Conservation (phyloP, 2,888 invertebrate genomes). For the Idaea biselata region DNA sequence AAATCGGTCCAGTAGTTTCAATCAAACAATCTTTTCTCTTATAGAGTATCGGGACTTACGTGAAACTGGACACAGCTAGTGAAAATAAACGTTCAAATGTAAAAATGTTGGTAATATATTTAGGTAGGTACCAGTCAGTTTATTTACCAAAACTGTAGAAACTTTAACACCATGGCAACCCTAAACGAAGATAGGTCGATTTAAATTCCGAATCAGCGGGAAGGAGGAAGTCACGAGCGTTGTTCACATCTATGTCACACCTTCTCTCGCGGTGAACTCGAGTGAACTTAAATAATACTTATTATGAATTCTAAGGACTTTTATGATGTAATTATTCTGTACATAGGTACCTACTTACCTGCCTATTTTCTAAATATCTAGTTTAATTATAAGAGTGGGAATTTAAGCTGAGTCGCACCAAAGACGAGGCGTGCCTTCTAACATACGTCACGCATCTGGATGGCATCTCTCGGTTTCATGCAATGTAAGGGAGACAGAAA, state of each 20-base stretch:
- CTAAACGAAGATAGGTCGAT: constrained; percentile 68
- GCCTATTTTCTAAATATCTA: neutral
- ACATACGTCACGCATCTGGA: too few relatives aligned
- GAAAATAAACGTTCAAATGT: too few relatives aligned
- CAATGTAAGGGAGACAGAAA: too few relatives aligned
- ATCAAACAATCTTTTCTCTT: too few relatives aligned
- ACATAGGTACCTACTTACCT: neutral
- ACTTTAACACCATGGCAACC: constrained; percentile 17
- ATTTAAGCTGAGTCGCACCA: too few relatives aligned
- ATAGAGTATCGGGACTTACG: too few relatives aligned
- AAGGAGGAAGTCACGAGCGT: constrained; percentile 76
- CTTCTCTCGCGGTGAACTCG: constrained; percentile 77
- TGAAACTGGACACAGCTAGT: too few relatives aligned
- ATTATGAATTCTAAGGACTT: constrained; percentile 38
- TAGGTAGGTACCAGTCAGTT: neutral
- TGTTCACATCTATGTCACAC: constrained; percentile 71
- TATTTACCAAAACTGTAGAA: constrained; percentile 3
- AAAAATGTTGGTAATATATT: too few relatives aligned
- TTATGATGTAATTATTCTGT: constrained; percentile 42
- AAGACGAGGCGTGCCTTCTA: too few relatives aligned
- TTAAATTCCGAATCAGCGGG: constrained; percentile 79
- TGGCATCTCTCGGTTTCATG: too few relatives aligned
- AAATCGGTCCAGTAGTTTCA: too few relatives aligned
- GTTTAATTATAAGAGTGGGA: neutral
- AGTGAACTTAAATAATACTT: constrained; percentile 55